A percentile compares a stretch with the other conserved stretches of the same genome.
phyloP scores from a whole-genome alignment of 2,888 invertebrate species.

The Julus scandinavius region DNA sequence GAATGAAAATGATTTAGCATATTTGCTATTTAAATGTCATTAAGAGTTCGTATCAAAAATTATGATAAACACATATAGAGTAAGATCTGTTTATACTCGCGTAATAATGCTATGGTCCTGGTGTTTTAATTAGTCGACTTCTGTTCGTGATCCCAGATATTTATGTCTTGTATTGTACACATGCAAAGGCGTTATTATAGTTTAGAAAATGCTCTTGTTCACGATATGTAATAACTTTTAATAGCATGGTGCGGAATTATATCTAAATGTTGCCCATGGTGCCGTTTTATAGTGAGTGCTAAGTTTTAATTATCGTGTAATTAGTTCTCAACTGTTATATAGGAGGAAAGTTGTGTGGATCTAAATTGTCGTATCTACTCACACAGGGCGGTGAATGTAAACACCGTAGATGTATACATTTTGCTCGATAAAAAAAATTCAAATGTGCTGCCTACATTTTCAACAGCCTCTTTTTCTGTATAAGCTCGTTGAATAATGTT shows the following conservation, averaged over 20 bases:
- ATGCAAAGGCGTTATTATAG: conserved; percentile 14
- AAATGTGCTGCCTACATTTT: neutral
- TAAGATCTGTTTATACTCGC: neutral
- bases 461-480: conserved; percentile 4
- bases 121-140: conserved; percentile 28
- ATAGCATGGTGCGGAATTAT: conserved; percentile 36
- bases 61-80: neutral
- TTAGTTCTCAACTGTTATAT: conserved; percentile 19
- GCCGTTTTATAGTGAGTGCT: conserved; percentile 43
- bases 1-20: neutral
- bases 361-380: conserved; percentile 9
- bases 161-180: neutral
- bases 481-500: neutral
- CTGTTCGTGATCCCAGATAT: neutral
- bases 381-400: neutral
- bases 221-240: conserved; percentile 12
- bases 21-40: neutral
- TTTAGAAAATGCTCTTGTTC: neutral
- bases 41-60: neutral
- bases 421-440: neutral
- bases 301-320: conserved; percentile 40
- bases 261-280: conserved; percentile 23
- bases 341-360: conserved; percentile 20
- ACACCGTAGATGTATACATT: neutral
- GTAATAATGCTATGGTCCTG: neutral